Conservation (phyloP, 2,888 invertebrate genomes). For the Andrena chrysosceles region DNA sequence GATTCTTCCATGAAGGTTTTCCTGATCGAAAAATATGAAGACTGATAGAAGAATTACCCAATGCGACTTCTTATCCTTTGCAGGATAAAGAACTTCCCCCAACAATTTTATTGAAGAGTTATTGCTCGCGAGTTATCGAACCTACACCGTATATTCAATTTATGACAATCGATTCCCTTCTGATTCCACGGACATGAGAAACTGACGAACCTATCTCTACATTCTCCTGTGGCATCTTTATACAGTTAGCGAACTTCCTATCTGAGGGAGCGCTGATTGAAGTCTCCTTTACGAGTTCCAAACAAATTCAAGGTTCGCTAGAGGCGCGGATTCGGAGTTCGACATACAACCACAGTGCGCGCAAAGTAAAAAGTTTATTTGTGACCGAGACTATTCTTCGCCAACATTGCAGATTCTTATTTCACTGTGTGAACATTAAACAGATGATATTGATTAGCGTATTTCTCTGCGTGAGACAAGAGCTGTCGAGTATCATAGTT, state of each 20-base stretch:
- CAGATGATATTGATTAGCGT: background rate
- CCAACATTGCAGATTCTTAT: background rate
- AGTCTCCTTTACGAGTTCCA: background rate
- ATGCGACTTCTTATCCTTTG: background rate
- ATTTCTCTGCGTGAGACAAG: background rate
- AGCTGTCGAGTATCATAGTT: background rate
- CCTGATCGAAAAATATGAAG: background rate
- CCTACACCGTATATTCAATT: background rate
- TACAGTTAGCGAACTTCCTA: background rate
- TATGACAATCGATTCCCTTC: background rate
- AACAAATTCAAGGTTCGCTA: background rate
- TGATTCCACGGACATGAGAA: background rate
- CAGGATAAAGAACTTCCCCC: background rate
- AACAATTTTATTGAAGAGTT: constrained; percentile 1
- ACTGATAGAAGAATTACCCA: no score
- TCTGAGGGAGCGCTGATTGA: background rate
- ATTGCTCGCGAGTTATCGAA: background rate
- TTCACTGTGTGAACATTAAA: background rate
- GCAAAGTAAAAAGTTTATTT: background rate
- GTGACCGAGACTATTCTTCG: background rate
- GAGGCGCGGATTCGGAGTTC: background rate
- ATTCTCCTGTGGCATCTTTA: background rate
- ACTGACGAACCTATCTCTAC: constrained; percentile 2
- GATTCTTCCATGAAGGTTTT: background rate
- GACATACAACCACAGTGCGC: background rate